Conservation (phyloP, 2,113 vertebrate species). For the Arothron firmamentum region DNA sequence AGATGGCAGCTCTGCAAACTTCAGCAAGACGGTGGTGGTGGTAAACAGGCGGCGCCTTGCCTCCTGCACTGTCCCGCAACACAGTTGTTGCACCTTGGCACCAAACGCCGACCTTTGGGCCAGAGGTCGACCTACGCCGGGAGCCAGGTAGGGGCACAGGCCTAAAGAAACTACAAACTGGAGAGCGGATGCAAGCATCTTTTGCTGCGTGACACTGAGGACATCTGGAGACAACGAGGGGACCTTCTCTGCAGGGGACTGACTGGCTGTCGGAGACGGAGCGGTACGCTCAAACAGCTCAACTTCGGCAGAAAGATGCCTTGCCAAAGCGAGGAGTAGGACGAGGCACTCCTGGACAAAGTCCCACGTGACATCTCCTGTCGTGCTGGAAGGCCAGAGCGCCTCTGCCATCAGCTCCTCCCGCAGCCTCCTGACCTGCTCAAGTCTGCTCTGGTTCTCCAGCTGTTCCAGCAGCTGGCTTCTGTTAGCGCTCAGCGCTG, state of each 20-base stretch:
- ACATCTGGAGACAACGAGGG: constrained; percentile 83
- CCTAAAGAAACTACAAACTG: constrained; percentile 85
- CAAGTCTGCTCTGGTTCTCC: constrained; percentile 56
- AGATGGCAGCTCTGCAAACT: constrained; percentile 67
- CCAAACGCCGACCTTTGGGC: constrained; percentile 77
- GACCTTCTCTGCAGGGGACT: constrained; percentile 69
- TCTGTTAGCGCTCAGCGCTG: constrained; percentile 73
- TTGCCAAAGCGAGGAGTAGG: constrained; percentile 76
- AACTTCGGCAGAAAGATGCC: constrained; percentile 69
- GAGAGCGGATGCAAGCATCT: constrained; percentile 71
- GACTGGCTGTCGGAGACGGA: constrained; percentile 37
- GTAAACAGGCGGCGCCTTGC: constrained; percentile 62
- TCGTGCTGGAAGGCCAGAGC: constrained; percentile 55
- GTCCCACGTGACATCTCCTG: constrained; percentile 74
- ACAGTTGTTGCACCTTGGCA: constrained; percentile 62
- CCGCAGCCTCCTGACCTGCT: constrained; percentile 57
- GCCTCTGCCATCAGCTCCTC: constrained; percentile 38
- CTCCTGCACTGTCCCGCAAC: background rate
- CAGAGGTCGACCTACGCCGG: constrained; percentile 81
- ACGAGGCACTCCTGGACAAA: constrained; percentile 80
- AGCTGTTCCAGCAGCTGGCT: constrained; percentile 71
- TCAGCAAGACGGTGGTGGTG: constrained; percentile 68
- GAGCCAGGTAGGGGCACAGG: constrained; percentile 80
- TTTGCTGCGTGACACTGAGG: constrained; percentile 83
- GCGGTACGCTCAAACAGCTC: constrained; percentile 58